Conservation (phyloP, 1,140 invertebrate genomes). For the Drosophila nebulosa region DNA sequence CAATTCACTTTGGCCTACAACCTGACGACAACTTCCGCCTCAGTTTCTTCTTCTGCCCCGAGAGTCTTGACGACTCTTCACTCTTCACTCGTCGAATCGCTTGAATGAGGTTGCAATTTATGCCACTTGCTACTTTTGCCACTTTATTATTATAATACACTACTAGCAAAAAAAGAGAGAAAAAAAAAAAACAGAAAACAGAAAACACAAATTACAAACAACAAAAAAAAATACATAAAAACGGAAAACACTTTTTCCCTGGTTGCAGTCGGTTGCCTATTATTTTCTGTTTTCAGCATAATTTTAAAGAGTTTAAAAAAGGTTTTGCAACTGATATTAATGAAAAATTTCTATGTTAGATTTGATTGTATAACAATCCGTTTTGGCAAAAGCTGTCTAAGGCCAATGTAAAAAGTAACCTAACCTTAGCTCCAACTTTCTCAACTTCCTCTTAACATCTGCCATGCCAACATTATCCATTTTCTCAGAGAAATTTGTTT, state of each 20-base stretch:
- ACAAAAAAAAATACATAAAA: conserved; percentile 32
- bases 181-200: conserved; percentile 12
- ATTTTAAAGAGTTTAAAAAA: neutral
- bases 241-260: conserved; percentile 17
- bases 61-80: neutral
- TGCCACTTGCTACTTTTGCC: conserved; percentile 68
- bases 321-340: neutral
- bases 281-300: neutral
- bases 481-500: no score
- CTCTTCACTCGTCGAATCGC: conserved; percentile 40
- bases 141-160: conserved; percentile 72
- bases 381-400: no score
- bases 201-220: conserved; percentile 37
- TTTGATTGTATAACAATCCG: neutral
- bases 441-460: no score
- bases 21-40: conserved; percentile 55
- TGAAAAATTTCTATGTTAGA: neutral
- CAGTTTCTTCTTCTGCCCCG: neutral
- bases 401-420: neutral
- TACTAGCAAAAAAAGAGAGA: conserved; percentile 11
- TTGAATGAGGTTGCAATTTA: conserved; percentile 77
- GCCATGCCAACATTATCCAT: no score
- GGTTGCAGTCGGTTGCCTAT: conserved; percentile 41
- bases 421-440: no score
- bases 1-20: conserved; percentile 53